Percentiles rank a stretch among this genome's conserved stretches.
phyloP scores from a whole-genome alignment of 2,797 vertebrate genomes.

The Benthosema pterotum region DNA sequence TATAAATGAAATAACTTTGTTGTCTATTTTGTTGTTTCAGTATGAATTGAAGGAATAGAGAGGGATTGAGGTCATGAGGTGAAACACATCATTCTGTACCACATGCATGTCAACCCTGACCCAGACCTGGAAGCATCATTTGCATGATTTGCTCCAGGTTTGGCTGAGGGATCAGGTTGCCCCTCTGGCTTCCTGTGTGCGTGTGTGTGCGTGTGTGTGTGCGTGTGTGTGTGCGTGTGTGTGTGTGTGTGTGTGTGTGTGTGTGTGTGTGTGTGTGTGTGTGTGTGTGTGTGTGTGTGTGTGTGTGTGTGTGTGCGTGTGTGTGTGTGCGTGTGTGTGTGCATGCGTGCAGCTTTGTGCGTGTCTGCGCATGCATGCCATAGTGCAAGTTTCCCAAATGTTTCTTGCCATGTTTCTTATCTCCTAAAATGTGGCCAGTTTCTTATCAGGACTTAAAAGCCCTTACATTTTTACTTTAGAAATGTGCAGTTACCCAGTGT shows the following conservation, averaged over 20 bases:
- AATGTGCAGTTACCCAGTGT: no score
- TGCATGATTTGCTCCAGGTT: conserved; percentile 69
- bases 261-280: background rate
- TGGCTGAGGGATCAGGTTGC: conserved; percentile 69
- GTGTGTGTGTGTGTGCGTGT: conserved; percentile 12
- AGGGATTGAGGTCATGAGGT: background rate
- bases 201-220: conserved; percentile 26
- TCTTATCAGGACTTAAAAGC: no score
- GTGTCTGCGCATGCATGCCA: conserved; percentile 15
- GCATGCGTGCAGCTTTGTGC: conserved; percentile 9
- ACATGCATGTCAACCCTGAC: conserved; percentile 63
- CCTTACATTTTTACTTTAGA: no score
- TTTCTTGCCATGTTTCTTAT: no score
- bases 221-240: conserved; percentile 19
- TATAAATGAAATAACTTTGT: no score
- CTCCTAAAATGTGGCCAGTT: no score
- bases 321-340: conserved; percentile 28
- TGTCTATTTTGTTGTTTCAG: no score
- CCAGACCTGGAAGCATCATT: conserved; percentile 73
- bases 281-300: background rate
- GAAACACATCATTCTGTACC: conserved; percentile 27
- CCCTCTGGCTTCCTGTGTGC: conserved; percentile 50
- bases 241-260: conserved; percentile 8
- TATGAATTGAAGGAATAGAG: no score
- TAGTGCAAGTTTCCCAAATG: conserved; percentile 18